Evolutionary conservation across 2,888 invertebrate species (phyloP).

Genomic region (Sarcophaga caerulescens): DNA sequence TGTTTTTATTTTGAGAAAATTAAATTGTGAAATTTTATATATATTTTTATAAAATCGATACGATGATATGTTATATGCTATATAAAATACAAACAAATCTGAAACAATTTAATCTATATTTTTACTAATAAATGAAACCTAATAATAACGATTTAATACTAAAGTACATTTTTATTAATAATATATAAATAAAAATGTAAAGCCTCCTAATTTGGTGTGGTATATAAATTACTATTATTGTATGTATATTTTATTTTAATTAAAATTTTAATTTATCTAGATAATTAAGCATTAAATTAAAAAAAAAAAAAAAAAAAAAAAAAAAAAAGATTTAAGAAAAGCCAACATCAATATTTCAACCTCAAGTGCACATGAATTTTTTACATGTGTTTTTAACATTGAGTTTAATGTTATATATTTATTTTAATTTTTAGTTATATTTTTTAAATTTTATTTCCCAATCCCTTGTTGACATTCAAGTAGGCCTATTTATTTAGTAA

Average conservation of each 20-base stretch:
- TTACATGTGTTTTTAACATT: slow-evolving; percentile 59
- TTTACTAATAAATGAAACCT: slow-evolving; percentile 47
- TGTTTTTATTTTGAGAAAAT: slow-evolving; percentile 64
- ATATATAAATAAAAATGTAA: slow-evolving; percentile 19
- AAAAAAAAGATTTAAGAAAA: slow-evolving; percentile 18
- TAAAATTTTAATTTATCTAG: slow-evolving; percentile 22
- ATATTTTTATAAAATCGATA: slow-evolving; percentile 68
- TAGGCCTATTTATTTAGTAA: slow-evolving; percentile 13
- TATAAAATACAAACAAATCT: slow-evolving; percentile 54
- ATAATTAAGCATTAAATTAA: slow-evolving; percentile 30
- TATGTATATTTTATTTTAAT: slow-evolving; percentile 44
- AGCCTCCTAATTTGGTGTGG: slow-evolving; percentile 60
- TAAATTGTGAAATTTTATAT: slow-evolving; percentile 65
- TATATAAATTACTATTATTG: slow-evolving; percentile 44
- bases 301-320: slow-evolving; percentile 19
- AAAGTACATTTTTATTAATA: slow-evolving; percentile 26
- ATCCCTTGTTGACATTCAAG: slow-evolving; percentile 11
- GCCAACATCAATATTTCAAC: slow-evolving; percentile 15
- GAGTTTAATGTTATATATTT: slow-evolving; percentile 48
- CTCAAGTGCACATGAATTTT: slow-evolving; percentile 62
- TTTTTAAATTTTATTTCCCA: background rate
- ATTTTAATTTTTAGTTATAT: slow-evolving; percentile 46
- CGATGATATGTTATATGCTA: slow-evolving; percentile 65
- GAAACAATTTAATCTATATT: slow-evolving; percentile 55
- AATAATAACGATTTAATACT: slow-evolving; percentile 28